These are phyloP conservation scores for Melanotaenia maccullochi DNA, from an alignment of 2,797 vertebrate genomes.

Conservation along the genomic window DNA sequence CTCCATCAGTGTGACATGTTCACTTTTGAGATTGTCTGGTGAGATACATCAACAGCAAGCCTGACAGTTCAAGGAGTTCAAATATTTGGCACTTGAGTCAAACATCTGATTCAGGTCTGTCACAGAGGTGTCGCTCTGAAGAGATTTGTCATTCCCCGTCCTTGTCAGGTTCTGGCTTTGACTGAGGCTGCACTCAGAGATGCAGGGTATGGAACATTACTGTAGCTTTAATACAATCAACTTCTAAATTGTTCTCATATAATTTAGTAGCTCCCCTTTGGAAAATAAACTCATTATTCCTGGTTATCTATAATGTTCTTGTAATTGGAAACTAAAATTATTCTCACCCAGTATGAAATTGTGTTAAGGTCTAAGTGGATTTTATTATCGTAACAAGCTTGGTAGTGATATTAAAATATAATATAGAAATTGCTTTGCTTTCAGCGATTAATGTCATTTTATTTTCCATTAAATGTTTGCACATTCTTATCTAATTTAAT, in stretches of 20 bases:
- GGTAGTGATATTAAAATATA: slow-evolving; percentile 45
- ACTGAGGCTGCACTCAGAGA: slow-evolving; percentile 25
- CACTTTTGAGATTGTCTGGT: slow-evolving; percentile 42
- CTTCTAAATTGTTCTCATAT: slow-evolving; percentile 18
- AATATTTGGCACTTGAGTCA: slow-evolving; percentile 72
- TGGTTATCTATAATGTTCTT: slow-evolving; percentile 58
- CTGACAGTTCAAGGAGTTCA: slow-evolving; percentile 60
- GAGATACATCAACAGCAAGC: slow-evolving; percentile 55
- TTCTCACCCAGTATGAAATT: slow-evolving; percentile 65
- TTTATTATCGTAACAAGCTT: slow-evolving; percentile 51
- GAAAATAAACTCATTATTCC: slow-evolving; percentile 50
- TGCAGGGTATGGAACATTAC: background rate
- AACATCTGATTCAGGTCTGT: slow-evolving; percentile 63
- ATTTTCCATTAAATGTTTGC: slow-evolving; percentile 11
- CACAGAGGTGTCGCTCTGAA: slow-evolving; percentile 43
- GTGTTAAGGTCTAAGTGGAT: slow-evolving; percentile 45
- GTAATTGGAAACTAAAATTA: slow-evolving; percentile 68
- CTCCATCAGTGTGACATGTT: slow-evolving; percentile 41
- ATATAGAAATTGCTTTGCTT: slow-evolving; percentile 39
- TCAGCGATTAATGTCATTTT: background rate
- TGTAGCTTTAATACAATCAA: slow-evolving; percentile 14
- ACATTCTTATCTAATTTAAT: background rate
- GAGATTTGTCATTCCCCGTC: slow-evolving; percentile 61
- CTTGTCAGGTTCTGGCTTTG: slow-evolving; percentile 53
- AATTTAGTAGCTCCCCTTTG: slow-evolving; percentile 32